A percentile compares a stretch with the other conserved stretches of the same genome.
Conservation (phyloP, 1,140 invertebrate species). For the Megalonaias nervosa region DNA sequence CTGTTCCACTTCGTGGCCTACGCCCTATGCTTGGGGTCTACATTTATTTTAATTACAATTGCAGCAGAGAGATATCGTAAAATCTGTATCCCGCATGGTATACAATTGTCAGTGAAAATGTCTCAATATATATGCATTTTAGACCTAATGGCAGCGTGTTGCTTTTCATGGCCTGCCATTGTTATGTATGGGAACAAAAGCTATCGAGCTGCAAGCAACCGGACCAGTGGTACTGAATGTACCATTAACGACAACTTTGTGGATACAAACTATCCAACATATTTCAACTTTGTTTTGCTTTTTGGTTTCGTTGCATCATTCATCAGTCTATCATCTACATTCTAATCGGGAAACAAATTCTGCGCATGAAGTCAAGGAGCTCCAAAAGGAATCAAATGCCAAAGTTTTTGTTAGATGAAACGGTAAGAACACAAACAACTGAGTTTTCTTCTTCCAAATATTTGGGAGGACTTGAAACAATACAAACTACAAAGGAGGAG, state of each 20-base stretch:
- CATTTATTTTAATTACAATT: slow-evolving; percentile 19
- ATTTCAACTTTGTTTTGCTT: slow-evolving; percentile 7
- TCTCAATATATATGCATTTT: slow-evolving; percentile 16
- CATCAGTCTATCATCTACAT: slow-evolving; percentile 11
- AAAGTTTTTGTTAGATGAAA: slow-evolving; percentile 2
- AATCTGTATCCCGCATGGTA: slow-evolving; percentile 24
- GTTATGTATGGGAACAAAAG: slow-evolving; percentile 5
- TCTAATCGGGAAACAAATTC: slow-evolving; percentile 9
- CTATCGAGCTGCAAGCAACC: slow-evolving; percentile 8
- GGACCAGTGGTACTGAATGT: slow-evolving; percentile 19
- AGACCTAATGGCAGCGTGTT: slow-evolving; percentile 11
- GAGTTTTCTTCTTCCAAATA: not conserved
- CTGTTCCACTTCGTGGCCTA: slow-evolving; percentile 11
- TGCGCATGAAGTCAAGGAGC: slow-evolving; percentile 18
- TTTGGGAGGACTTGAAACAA: not conserved
- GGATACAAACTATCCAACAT: not conserved
- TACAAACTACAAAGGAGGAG: slow-evolving; percentile 1
- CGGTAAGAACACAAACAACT: not conserved
- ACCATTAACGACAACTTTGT: not conserved
- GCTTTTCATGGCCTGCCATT: slow-evolving; percentile 4
- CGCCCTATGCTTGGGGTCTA: slow-evolving; percentile 17
- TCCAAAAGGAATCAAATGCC: slow-evolving; percentile 2
- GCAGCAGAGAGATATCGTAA: slow-evolving; percentile 19
- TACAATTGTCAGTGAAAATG: slow-evolving; percentile 6
- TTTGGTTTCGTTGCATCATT: slow-evolving; percentile 6